Conservation (phyloP, 2,797 vertebrate species). For the Mionectes olivaceus region DNA sequence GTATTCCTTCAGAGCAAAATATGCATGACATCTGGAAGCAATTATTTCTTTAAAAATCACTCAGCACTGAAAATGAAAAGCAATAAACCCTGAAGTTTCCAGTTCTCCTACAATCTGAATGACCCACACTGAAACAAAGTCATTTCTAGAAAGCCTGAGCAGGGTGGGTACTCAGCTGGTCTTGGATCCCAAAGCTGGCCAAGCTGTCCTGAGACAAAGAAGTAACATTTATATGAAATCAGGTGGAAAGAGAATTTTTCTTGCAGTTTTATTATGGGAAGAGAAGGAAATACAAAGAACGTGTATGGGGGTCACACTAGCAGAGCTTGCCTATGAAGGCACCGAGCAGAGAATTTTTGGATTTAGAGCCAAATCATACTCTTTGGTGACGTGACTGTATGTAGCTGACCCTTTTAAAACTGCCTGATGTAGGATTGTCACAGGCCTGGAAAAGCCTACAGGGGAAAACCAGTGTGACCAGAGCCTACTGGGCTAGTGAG, state of each 20-base stretch:
- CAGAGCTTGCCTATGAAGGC: neutral
- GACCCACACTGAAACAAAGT: neutral
- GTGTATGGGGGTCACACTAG: neutral
- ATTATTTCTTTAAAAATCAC: constrained; percentile 68
- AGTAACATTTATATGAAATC: neutral
- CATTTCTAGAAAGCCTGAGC: constrained; percentile 31
- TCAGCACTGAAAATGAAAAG: constrained; percentile 31
- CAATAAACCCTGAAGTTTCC: constrained; percentile 40
- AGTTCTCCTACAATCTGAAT: constrained; percentile 18
- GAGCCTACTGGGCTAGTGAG: neutral
- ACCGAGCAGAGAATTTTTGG: neutral
- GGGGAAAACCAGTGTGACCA: neutral
- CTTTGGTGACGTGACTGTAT: neutral
- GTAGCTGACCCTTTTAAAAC: neutral
- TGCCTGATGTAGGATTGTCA: neutral
- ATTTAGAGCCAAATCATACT: neutral
- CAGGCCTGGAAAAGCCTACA: neutral
- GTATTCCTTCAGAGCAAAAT: constrained; percentile 59
- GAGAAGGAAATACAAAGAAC: neutral
- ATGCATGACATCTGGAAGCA: constrained; percentile 72
- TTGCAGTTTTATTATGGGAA: neutral
- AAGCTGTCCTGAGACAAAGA: neutral
- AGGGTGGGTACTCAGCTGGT: neutral
- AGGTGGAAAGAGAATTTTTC: neutral
- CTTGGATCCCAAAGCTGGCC: neutral